Evolutionary conservation across 2,797 vertebrate species (phyloP).

Genomic region (Rhinatrema bivittatum): DNA sequence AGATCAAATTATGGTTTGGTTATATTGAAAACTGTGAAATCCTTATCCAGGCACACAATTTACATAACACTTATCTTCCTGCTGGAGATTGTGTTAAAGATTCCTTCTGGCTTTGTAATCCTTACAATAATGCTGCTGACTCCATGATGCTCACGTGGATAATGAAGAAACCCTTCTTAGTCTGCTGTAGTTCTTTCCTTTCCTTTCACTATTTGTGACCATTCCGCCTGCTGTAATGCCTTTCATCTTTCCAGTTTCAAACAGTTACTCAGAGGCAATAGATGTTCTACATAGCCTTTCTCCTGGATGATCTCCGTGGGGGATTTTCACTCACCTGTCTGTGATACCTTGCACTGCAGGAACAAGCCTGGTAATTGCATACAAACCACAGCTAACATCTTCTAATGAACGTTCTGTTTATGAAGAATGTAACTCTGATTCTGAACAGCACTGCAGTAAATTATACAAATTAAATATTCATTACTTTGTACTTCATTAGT

Average conservation of each 20-base stretch:
- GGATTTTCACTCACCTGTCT: constrained; percentile 31
- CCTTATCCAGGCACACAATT: constrained; percentile 28
- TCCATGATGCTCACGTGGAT: too few species aligned
- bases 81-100: constrained; percentile 37
- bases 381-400: constrained; percentile 36
- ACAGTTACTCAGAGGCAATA: constrained; percentile 41
- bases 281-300: constrained; percentile 29
- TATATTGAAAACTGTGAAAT: constrained; percentile 16
- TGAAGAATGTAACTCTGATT: constrained; percentile 56
- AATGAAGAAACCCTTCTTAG: too few species aligned
- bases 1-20: constrained; percentile 22
- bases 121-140: too few species aligned
- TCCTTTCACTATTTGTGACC: too few species aligned
- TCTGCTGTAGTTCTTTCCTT: too few species aligned
- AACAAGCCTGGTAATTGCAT: constrained; percentile 33
- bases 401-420: constrained; percentile 57
- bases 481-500: constrained; percentile 67
- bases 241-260: too few species aligned
- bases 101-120: too few species aligned
- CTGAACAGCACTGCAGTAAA: constrained; percentile 58
- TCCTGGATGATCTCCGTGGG: too few species aligned
- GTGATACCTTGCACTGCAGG: constrained; percentile 11
- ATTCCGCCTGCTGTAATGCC: too few species aligned
- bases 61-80: constrained; percentile 29
- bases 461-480: constrained; percentile 76